Evolutionary conservation across 2,888 invertebrate genomes (phyloP).

Genomic region (Ochropacha duplaris): DNA sequence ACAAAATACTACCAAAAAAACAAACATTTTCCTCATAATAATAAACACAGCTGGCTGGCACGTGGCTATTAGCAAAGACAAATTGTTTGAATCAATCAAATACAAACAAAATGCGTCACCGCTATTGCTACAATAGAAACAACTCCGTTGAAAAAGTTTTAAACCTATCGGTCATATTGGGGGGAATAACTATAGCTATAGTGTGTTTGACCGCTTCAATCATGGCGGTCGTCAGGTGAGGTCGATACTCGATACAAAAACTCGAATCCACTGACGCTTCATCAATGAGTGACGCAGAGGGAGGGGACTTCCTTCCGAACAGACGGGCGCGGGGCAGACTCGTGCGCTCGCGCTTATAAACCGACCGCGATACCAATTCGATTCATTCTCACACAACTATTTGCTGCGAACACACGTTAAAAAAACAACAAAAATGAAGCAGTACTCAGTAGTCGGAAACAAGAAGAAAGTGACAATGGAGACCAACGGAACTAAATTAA

Average conservation of each 20-base stretch:
- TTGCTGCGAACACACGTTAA: slow-evolving; percentile 10
- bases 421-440: slow-evolving; percentile 56
- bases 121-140: not conserved
- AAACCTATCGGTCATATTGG: not conserved
- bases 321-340: slow-evolving; percentile 16
- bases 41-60: not conserved
- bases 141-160: not conserved
- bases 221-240: not conserved
- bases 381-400: slow-evolving; percentile 1
- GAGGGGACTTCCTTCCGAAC: slow-evolving; percentile 24
- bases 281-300: slow-evolving; percentile 31
- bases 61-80: not conserved
- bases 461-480: slow-evolving; percentile 80
- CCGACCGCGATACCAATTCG: slow-evolving; percentile 2
- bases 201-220: not conserved
- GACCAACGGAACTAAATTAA: slow-evolving; percentile 59
- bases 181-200: slow-evolving; percentile 6
- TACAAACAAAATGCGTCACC: not conserved
- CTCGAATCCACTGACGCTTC: slow-evolving; percentile 4
- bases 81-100: not conserved
- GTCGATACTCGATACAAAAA: not conserved
- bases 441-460: slow-evolving; percentile 73
- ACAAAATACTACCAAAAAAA: not conserved
- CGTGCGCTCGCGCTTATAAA: slow-evolving; percentile 18
- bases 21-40: not conserved